Base-by-base conservation (phyloP, 2,888 invertebrate genomes). In the Rotaria sp. region DNA sequence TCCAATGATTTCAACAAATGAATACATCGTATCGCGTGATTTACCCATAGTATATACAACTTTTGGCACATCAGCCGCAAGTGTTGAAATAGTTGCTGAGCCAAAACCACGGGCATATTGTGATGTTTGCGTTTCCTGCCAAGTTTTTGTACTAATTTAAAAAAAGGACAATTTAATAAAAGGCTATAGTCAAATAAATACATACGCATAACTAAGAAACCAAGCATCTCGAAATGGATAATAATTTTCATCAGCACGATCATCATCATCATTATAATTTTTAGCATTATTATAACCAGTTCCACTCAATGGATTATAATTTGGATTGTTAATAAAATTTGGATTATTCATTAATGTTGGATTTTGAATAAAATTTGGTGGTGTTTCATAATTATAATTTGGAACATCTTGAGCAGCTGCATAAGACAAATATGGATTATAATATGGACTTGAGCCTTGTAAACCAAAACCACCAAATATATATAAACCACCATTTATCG, bases 291-390 rank as follows among this genome's bases (percentile, higher is more conserved):
- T 45, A n/a, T 80, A 45, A n/a, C 26, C 80, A 10, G 45, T 45
- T n/a, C 80, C 80, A 45, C 80, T 80, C 45, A 80, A 13, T n/a
- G 80, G 80, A 80, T 80, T 80, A n/a, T 80, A 80, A 80, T 80
- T 80, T 26, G 80, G 80, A 80, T 80, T 80, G 15, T 80, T 45
- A 2, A 80, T 15, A 80, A 45, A 80, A 80, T 80, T n/a, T 21
- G 80, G 80, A 80, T 80, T 80, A 21, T 80, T 80, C 80, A 80
- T 80, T n/a, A 80, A n/a, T 45, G 11, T n/a, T n/a, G 80, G 80
- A 80, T 80, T 80, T 80, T 80, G 80, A 2, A 80, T 45, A 45
- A 80, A 80, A 80, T 80, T 80, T 15, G 80, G 80, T 45, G 80
- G 80, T 41, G 80, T 80, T 24, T 45, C 80, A 80, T 45, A 80